Base-by-base conservation (phyloP, 2,888 invertebrate genomes). In the Athalia cordata region DNA sequence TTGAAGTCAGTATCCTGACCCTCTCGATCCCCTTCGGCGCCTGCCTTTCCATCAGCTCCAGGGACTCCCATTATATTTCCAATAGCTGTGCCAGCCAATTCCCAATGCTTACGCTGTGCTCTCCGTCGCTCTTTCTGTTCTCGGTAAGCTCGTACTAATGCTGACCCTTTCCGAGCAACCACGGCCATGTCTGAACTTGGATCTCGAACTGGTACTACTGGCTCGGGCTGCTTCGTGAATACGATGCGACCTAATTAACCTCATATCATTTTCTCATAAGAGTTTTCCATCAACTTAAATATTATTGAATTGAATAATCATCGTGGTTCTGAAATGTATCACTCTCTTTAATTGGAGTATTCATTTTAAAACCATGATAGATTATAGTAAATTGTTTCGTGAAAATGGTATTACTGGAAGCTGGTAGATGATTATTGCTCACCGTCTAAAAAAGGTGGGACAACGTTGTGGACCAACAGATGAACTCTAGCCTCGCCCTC, bases 41-140 rank as follows among this genome's bases (percentile, higher is more conserved):
- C 96, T 83, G 95, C 95, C 85, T 92, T 92, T 81, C 95, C 94
- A 61, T 94, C 93, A 77, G 92, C 92, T 79, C 93, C 92, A 82
- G 92, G 91, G 0, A 99, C 95, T 0, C 99, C 99, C 97, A 99
- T 98, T 62, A 99, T 97, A 87, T 99, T 98, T 87, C 98, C 98
- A 79, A 98, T 93, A 85, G 96, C 96, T 2, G 99, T 99, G 61
- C 99, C 99, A 70, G 98, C 97, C 79, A 99, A 90, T 89, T 99
- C 98, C 99, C 99, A 99, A 88, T 99, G 99, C 88, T 99, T 99
- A 90, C 98, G 98, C 89, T 99, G 99, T 0, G 98, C 98, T 88
- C 97, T 98, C 77, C 95, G 93, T n/a, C 98, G 92, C 88, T 99
- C 99, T 87, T 99, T 98, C 88, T 99, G 97, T 88, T 99, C 99